Base-by-base conservation (phyloP, 1,140 invertebrate genomes). In the Probaryconus sp. region DNA sequence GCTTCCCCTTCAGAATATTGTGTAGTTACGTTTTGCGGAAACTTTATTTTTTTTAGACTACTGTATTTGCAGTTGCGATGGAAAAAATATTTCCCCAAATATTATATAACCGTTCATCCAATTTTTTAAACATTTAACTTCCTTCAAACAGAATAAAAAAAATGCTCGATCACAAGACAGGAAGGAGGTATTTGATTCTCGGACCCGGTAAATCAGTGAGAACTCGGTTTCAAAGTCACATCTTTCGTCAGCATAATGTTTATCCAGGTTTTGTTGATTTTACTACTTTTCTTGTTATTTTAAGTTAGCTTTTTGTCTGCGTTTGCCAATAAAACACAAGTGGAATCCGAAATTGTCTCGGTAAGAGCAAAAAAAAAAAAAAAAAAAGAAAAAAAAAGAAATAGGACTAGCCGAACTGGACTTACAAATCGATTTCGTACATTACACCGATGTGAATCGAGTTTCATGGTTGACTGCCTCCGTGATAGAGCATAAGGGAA, bases 371-470 rank as follows among this genome's bases (percentile, higher is more conserved):
- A n/a, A n/a, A n/a, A n/a, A n/a, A n/a, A n/a, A n/a, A n/a, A n/a
- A n/a, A n/a, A n/a, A n/a, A n/a, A n/a, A n/a, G n/a, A n/a, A n/a
- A n/a, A n/a, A n/a, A 51, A 64, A 71, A 72, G 51, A 63, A 37
- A 11, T 65, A 65, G 53, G 53, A 24, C 38, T 30, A 60, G 38
- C 16, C 47, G n/a, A 51, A 43, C 45, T 65, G 51, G 53, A 51
- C 43, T 30, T 28, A 33, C 26, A 30, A 58, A 71, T 73, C 60
- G 69, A 65, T 73, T 65, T 60, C 14, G 48, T 48, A 24, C 53
- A 51, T 65, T 73, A 73, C 43, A 64, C 53, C 31, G 35, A 53
- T 31, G 60, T 30, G 51, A 64, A 72, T 61, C 53, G 68, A 72
- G 68, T 72, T 72, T 72, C 61, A 60, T 47, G 61, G 45, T 47